Percentiles rank a stretch among this genome's conserved stretches.
Conservation (phyloP, 1,140 invertebrate genomes). For the Micrasema longulum region DNA sequence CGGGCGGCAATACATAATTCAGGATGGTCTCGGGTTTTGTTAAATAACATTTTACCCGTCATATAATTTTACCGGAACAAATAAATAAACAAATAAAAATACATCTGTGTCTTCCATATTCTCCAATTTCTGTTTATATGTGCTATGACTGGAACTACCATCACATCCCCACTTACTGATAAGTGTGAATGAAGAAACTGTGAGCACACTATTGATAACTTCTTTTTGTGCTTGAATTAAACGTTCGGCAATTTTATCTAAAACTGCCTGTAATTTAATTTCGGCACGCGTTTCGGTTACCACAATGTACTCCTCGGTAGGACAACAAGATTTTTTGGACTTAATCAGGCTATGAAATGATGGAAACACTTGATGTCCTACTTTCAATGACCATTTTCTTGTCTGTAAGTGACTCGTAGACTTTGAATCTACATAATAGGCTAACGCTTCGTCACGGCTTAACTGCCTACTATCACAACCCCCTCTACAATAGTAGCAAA, state of each 20-base stretch:
- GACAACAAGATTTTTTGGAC: constrained; percentile 40
- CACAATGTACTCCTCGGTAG: constrained; percentile 30
- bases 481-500: no score
- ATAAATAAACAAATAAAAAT: not conserved
- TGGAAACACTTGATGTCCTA: no score
- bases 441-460: constrained; percentile 38
- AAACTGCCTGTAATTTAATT: constrained; percentile 49
- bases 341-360: constrained; percentile 14
- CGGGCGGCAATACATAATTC: constrained; percentile 3
- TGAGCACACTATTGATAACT: constrained; percentile 55
- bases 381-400: not conserved
- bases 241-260: constrained; percentile 47
- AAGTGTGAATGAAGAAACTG: not conserved
- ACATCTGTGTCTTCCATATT: not conserved
- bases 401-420: constrained; percentile 38
- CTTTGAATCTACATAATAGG: constrained; percentile 50
- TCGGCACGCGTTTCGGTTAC: constrained; percentile 46
- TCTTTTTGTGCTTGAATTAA: constrained; percentile 49
- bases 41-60: constrained; percentile 13
- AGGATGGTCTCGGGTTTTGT: constrained; percentile 18
- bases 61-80: constrained; percentile 9
- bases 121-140: constrained; percentile 18
- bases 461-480: constrained; percentile 11
- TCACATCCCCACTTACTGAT: constrained; percentile 4
- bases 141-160: constrained; percentile 7